A percentile compares a stretch with the other conserved stretches of the same genome.
These are phyloP conservation scores for Mayetiola destructor DNA, from an alignment of 2,888 invertebrate species.

Conservation along the genomic window DNA sequence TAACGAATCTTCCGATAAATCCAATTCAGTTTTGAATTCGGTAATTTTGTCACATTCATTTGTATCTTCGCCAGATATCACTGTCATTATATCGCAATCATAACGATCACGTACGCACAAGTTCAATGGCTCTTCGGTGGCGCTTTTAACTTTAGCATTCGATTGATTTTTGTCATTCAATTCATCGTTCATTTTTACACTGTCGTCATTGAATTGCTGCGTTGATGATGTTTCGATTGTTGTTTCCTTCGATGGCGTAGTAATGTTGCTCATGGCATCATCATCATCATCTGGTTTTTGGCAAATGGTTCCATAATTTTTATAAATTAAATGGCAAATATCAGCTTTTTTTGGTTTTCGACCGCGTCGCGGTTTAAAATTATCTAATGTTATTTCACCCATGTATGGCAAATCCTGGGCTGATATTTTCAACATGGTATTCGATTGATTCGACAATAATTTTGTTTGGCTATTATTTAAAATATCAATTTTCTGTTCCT, in stretches of 20 bases:
- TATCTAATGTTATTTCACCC: constrained; percentile 83
- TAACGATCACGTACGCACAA: constrained; percentile 59
- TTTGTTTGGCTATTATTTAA: constrained; percentile 29
- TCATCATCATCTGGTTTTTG: constrained; percentile 52
- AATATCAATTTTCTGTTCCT: constrained; percentile 34
- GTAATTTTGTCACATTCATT: constrained; percentile 19
- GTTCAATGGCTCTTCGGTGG: constrained; percentile 54
- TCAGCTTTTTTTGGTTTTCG: constrained; percentile 85
- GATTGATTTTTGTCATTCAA: constrained; percentile 21
- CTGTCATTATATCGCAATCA: constrained; percentile 24
- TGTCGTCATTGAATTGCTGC: not conserved
- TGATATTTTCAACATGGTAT: constrained; percentile 34
- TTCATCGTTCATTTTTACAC: constrained; percentile 18
- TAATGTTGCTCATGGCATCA: constrained; percentile 24
- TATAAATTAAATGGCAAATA: constrained; percentile 80
- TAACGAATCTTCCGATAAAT: constrained; percentile 22
- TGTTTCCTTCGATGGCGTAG: constrained; percentile 36
- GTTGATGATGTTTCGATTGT: constrained; percentile 54
- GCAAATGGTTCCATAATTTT: constrained; percentile 77
- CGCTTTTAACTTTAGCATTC: constrained; percentile 27
- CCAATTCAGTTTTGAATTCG: constrained; percentile 22
- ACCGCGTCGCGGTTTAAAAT: constrained; percentile 71
- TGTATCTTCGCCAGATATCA: constrained; percentile 20
- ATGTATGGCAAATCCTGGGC: constrained; percentile 79
- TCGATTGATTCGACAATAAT: constrained; percentile 21